These are phyloP conservation scores for Arenaria interpres DNA, from an alignment of 2,113 vertebrate species.

Conservation along the genomic window DNA sequence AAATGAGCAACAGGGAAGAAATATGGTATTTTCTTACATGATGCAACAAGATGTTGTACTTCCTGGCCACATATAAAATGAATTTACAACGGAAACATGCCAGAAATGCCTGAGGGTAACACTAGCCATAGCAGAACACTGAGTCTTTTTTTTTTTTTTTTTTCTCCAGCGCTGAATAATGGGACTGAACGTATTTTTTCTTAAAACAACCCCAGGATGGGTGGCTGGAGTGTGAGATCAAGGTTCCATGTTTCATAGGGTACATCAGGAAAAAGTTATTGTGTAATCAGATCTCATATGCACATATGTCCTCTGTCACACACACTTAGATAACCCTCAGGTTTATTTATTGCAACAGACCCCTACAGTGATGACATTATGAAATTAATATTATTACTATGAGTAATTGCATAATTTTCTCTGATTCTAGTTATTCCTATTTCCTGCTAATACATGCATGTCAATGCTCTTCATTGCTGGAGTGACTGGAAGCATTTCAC, in stretches of 20 bases:
- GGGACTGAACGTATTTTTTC: constrained; percentile 59
- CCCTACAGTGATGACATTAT: neutral
- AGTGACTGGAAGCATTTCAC: neutral
- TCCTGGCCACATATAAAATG: constrained; percentile 74
- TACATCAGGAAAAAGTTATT: neutral
- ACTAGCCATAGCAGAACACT: constrained; percentile 64
- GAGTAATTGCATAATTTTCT: neutral
- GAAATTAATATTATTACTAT: constrained; percentile 19
- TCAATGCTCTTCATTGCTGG: neutral
- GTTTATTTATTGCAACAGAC: constrained; percentile 9
- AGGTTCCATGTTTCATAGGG: neutral
- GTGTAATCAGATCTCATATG: neutral
- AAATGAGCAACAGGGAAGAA: constrained; percentile 71
- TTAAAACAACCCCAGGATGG: constrained; percentile 50
- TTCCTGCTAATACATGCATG: neutral
- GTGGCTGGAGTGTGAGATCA: constrained; percentile 26
- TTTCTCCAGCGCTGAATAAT: constrained; percentile 19
- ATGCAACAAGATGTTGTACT: constrained; percentile 78
- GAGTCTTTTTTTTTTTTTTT: neutral
- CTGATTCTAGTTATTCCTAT: neutral
- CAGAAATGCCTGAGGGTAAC: constrained; percentile 68
- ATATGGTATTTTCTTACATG: constrained; percentile 69
- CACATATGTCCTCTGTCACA: neutral
- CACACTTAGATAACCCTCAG: neutral
- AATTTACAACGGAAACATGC: constrained; percentile 73